Evolutionary conservation across 2,888 invertebrate species (phyloP).

Genomic region (Dryocosmus kuriphilus): DNA sequence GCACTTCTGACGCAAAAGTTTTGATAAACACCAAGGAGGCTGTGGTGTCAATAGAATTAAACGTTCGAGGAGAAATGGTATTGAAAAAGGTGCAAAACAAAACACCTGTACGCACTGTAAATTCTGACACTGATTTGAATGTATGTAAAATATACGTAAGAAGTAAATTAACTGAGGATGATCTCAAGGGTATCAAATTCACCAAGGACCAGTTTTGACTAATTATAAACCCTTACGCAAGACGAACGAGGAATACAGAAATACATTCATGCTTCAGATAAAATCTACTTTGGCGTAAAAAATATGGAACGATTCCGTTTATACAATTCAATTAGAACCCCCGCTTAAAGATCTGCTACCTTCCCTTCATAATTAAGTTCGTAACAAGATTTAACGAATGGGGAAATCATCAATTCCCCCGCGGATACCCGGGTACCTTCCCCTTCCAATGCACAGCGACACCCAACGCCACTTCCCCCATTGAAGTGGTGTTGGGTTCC

Average conservation of each 20-base stretch:
- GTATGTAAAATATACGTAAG: neutral
- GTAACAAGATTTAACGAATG: too few species aligned
- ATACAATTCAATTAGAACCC: neutral
- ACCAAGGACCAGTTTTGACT: neutral
- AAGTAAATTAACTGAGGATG: neutral
- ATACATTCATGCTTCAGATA: neutral
- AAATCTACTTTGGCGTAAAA: neutral
- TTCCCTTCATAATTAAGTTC: too few species aligned
- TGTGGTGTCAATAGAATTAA: neutral
- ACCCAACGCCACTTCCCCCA: too few species aligned
- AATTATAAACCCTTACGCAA: neutral
- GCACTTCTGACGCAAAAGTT: neutral
- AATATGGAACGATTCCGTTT: neutral
- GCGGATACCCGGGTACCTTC: too few species aligned
- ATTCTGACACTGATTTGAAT: constrained; percentile 19
- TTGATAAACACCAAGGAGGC: constrained; percentile 13
- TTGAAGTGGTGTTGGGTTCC: too few species aligned
- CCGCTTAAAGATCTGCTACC: neutral
- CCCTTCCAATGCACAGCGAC: too few species aligned
- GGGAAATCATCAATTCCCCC: too few species aligned
- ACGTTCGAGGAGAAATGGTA: constrained; percentile 13
- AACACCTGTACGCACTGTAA: constrained; percentile 10
- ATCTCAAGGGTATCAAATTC: neutral
- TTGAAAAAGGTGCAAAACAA: constrained; percentile 9
- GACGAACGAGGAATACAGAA: neutral